These are phyloP conservation scores for Ophion ellenae DNA, from an alignment of 2,888 invertebrate genomes.

Conservation along the genomic window DNA sequence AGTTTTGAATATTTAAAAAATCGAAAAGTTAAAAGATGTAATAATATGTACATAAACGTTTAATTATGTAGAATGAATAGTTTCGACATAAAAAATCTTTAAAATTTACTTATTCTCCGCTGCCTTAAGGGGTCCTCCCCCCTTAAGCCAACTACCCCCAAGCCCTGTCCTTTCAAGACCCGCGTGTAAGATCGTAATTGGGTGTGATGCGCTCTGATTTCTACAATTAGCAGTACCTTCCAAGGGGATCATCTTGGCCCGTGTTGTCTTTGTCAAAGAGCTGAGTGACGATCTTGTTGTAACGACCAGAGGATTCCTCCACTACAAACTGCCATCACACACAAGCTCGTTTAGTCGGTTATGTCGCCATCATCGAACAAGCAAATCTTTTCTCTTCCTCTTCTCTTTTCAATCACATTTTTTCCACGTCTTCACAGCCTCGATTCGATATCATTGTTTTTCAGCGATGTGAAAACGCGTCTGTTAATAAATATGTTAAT, in stretches of 20 bases:
- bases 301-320: conserved; percentile 84
- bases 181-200: conserved; percentile 13
- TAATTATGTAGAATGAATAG: too few relatives aligned
- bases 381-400: conserved; percentile 9
- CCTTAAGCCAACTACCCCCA: too few relatives aligned
- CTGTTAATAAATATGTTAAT: too few relatives aligned
- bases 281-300: conserved; percentile 85
- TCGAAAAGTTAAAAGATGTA: too few relatives aligned
- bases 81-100: too few relatives aligned
- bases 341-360: conserved; percentile 77
- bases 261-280: conserved; percentile 97
- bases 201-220: conserved; percentile 61
- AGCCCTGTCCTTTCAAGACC: too few relatives aligned
- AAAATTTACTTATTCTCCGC: too few relatives aligned
- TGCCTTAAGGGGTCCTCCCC: too few relatives aligned
- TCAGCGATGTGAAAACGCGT: too few relatives aligned
- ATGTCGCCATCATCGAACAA: conserved; percentile 46
- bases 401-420: conserved; percentile 31
- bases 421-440: conserved; percentile 10
- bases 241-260: conserved; percentile 95
- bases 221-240: conserved; percentile 89
- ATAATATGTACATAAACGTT: too few relatives aligned
- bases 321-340: conserved; percentile 86
- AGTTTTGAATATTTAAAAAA: too few relatives aligned
- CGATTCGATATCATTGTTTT: background rate